Evolutionary conservation across 2,113 vertebrate genomes (phyloP), one percentile per base, ranked within the genome.

Genomic region (Oriolus oriolus): DNA sequence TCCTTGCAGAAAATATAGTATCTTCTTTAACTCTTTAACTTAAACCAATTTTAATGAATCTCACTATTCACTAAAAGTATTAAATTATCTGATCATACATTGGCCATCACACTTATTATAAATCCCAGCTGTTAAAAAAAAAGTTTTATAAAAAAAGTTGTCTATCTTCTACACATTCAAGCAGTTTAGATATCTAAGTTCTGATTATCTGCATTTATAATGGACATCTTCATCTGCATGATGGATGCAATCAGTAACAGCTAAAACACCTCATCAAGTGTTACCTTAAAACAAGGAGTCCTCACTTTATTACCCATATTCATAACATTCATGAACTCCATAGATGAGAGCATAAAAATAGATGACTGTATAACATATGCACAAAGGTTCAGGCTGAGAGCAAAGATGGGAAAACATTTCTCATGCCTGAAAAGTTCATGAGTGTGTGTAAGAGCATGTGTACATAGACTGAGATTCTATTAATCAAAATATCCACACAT

Each of bases 281-380:
- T 91, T 87, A 86, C 59, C 90, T 97, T 94, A 96, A 95, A 95
- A 92, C 53, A 96, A 95, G 73, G 42, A 96, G 19, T 66, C n/a
- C 35, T 88, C 39, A 24, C 70, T 95, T 93, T 89, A 94, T 77
- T 92, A 78, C 47, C 60, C 57, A 78, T 37, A 90, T 89, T 70
- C 75, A 82, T 74, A 94, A 95, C 63, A 65, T 76, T 96, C 87
- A 85, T 92, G 88, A 97, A 84, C 79, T 70, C 71, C 78, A 70
- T 19, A 84, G 41, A 76, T 15, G 47, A 59, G 50, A 91, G 33
- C 13, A 59, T 89, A 94, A 96, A 97, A 96, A 96, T 59, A 84
- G 93, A 89, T 73, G 56, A 73, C 39, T 84, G 64, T 65, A 77
- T 73, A 82, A 89, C 70, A 93, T 61, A 91, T 60, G 89, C 75